These are phyloP conservation scores for Rhopilema esculentum DNA, from an alignment of 30 jellyfish, hydroid and myxozoan genomes.

Conservation along the genomic window DNA sequence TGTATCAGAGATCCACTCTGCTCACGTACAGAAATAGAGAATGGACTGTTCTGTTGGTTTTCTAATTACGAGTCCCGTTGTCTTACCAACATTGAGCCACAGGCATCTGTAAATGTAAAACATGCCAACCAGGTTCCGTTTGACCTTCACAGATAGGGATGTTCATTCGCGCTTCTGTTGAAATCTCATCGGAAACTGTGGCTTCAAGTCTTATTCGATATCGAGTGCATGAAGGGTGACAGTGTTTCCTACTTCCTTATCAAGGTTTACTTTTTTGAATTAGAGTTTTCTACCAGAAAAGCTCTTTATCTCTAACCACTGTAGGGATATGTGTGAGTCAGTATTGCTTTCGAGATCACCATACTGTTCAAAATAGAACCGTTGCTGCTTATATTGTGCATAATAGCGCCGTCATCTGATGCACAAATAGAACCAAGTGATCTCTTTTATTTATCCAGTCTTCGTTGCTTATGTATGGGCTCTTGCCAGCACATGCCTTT, in stretches of 20 bases:
- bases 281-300: not conserved
- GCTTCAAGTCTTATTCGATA: not conserved
- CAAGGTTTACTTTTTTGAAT: not conserved
- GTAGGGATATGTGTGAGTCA: not conserved
- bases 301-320: not conserved
- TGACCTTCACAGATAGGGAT: conserved; percentile 12
- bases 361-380: not conserved
- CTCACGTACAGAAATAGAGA: not conserved
- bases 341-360: not conserved
- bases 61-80: not conserved
- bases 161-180: not conserved
- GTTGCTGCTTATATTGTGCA: not conserved
- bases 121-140: not conserved
- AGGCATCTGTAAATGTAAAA: not conserved
- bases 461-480: too few relatives aligned
- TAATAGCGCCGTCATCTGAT: not conserved
- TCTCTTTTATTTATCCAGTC: too few relatives aligned
- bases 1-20: not conserved
- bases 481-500: too few relatives aligned
- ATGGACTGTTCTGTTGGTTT: not conserved
- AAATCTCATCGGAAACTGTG: conserved; percentile 53
- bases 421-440: not conserved
- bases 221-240: conserved; percentile 24
- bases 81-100: not conserved
- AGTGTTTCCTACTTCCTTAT: conserved; percentile 39